phyloP scores from a whole-genome alignment of 2,888 invertebrate species.

The Isoperla grammatica region DNA sequence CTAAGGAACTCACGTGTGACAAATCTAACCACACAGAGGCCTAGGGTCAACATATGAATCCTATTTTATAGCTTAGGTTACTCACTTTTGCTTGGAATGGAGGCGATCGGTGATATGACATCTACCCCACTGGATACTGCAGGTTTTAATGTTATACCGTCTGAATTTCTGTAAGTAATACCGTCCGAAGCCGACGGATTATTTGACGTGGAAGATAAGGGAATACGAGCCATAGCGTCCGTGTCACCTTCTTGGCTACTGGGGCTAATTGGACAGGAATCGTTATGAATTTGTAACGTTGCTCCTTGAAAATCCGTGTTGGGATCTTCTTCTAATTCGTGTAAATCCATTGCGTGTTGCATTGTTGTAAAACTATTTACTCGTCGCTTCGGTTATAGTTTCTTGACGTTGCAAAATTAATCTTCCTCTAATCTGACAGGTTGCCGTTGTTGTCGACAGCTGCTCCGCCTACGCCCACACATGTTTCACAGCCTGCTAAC shows the following conservation, averaged over 20 bases:
- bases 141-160: constrained; percentile 26
- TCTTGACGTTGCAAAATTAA: no score
- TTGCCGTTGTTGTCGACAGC: no score
- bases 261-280: constrained; percentile 27
- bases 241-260: constrained; percentile 25
- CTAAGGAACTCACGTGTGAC: neutral
- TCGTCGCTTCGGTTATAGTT: no score
- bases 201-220: neutral
- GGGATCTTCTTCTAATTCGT: constrained; percentile 29
- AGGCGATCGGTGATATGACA: constrained; percentile 40
- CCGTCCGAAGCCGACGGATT: constrained; percentile 12
- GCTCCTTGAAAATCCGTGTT: constrained; percentile 35
- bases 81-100: constrained; percentile 42
- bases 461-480: no score
- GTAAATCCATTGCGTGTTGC: neutral
- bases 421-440: no score
- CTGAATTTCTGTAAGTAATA: neutral
- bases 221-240: constrained; percentile 22
- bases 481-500: no score
- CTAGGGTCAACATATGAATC: neutral
- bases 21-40: neutral
- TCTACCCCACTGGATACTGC: constrained; percentile 36
- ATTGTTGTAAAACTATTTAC: no score
- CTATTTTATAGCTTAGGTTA: constrained; percentile 18
- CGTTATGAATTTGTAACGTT: constrained; percentile 35